phyloP scores from a whole-genome alignment of 2,888 invertebrate species.

The Cataglyphis cursor region DNA sequence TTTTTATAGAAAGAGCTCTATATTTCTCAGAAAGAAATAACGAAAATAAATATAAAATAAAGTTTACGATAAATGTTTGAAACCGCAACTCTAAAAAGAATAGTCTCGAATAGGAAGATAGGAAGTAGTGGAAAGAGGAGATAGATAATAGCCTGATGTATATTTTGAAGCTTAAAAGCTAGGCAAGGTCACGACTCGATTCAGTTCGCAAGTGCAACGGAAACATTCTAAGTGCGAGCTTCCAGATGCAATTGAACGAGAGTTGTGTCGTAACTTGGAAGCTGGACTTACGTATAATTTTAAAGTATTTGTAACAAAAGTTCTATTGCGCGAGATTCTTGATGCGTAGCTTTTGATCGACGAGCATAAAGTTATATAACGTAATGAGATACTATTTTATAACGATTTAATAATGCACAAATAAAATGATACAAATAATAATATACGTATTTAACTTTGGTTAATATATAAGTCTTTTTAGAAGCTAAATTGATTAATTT shows the following conservation, averaged over 20 bases:
- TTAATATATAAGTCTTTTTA: neutral
- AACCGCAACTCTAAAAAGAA: neutral
- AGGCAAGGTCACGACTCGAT: slow-evolving; percentile 23
- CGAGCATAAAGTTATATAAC: neutral
- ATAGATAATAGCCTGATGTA: neutral
- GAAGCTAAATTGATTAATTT: neutral
- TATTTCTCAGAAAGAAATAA: neutral
- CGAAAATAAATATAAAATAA: neutral
- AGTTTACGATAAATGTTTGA: neutral
- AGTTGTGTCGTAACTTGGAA: slow-evolving; percentile 31
- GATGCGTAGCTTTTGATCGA: neutral
- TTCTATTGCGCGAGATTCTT: slow-evolving; percentile 2
- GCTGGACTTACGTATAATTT: slow-evolving; percentile 36
- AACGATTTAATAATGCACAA: neutral
- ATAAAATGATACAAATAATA: neutral
- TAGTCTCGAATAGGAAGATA: neutral
- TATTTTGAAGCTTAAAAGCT: slow-evolving; percentile 4
- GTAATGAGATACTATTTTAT: neutral
- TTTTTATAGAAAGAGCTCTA: neutral
- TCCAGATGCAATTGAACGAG: slow-evolving; percentile 24
- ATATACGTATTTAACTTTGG: neutral
- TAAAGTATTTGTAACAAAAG: neutral
- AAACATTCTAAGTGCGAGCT: slow-evolving; percentile 7
- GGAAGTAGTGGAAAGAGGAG: neutral
- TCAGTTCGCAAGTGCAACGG: slow-evolving; percentile 5